Evolutionary conservation across 2,113 vertebrate genomes (phyloP).

Genomic region (Pyrgilauda ruficollis): DNA sequence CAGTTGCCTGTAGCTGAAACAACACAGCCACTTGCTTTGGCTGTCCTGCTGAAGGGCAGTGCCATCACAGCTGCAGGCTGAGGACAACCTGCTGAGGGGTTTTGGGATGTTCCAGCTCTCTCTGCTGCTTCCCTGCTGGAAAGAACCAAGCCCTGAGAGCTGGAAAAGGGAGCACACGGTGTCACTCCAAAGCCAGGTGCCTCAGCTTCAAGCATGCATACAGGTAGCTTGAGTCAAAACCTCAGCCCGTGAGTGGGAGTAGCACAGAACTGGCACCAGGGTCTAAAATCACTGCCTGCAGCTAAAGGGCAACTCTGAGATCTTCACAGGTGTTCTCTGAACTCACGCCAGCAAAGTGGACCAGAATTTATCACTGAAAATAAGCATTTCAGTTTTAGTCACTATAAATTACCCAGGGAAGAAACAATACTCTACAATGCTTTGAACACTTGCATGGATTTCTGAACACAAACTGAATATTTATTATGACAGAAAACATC

Average conservation of each 20-base stretch:
- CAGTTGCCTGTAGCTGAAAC: conserved; percentile 47
- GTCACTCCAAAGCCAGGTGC: neutral
- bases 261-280: neutral
- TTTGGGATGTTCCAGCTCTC: neutral
- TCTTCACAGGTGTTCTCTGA: neutral
- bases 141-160: neutral
- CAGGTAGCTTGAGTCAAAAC: neutral
- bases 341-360: neutral
- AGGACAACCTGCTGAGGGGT: neutral
- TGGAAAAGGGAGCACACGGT: rapidly evolving
- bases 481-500: neutral
- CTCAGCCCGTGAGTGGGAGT: neutral
- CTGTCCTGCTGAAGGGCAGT: neutral
- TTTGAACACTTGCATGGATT: neutral
- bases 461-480: neutral
- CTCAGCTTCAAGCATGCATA: neutral
- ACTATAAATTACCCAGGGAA: neutral
- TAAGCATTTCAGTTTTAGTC: neutral
- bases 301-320: neutral
- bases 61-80: neutral
- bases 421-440: neutral
- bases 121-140: neutral
- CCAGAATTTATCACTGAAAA: neutral
- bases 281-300: neutral
- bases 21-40: conserved; percentile 34